These are phyloP conservation scores for Antheraea assamensis DNA, from an alignment of 2,888 invertebrate species.

Conservation along the genomic window DNA sequence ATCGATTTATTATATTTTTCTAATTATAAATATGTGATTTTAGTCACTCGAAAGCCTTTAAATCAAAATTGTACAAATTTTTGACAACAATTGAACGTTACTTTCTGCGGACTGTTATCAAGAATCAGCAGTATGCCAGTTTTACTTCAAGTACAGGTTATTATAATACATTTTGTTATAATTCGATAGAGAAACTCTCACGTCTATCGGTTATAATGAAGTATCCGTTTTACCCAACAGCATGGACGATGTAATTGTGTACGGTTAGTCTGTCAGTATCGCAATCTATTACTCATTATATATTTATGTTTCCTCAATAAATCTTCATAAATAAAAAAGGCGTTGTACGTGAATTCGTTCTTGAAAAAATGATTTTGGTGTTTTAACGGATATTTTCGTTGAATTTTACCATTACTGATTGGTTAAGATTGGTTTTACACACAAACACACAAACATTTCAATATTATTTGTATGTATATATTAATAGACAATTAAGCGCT, in stretches of 20 bases:
- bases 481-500: no score
- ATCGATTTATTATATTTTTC: no score
- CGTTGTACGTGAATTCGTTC: no score
- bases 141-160: not conserved
- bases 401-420: no score
- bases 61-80: no score
- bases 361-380: no score
- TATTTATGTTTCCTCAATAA: slow-evolving; percentile 9
- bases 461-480: no score
- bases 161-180: not conserved
- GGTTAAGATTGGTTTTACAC: no score
- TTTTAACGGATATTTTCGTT: no score
- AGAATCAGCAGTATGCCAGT: not conserved
- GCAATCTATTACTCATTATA: not conserved
- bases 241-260: not conserved
- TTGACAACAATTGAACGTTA: not conserved
- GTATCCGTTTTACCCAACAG: slow-evolving; percentile 5
- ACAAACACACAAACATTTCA: no score
- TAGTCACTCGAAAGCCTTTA: no score
- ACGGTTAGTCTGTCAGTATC: not conserved
- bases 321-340: not conserved
- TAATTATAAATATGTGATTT: no score
- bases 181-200: slow-evolving; percentile 6
- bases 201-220: not conserved
- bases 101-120: not conserved